phyloP scores from a whole-genome alignment of 2,113 vertebrate species.

The Myanophis thanlyinensis region DNA sequence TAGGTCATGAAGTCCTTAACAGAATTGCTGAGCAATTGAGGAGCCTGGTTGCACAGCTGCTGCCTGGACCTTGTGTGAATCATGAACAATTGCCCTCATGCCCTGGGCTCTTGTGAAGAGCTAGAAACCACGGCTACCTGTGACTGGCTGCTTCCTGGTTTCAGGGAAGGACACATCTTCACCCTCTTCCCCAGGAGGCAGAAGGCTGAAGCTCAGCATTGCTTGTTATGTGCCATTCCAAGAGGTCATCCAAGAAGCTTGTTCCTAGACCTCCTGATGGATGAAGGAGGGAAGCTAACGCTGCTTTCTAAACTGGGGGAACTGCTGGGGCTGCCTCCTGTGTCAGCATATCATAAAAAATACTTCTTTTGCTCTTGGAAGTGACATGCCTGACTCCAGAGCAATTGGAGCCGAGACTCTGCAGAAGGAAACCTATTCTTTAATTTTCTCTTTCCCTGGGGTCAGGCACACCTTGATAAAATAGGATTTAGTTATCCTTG shows the following conservation, averaged over 20 bases:
- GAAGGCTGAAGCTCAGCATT: no score
- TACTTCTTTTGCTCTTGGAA: conserved; percentile 1
- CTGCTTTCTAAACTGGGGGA: neutral
- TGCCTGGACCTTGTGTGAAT: neutral
- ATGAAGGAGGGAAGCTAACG: neutral
- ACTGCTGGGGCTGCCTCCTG: neutral
- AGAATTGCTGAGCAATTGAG: neutral
- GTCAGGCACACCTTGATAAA: neutral
- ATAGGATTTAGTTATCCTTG: neutral
- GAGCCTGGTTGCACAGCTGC: neutral
- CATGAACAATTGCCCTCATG: neutral
- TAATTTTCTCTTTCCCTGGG: neutral
- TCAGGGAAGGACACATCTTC: neutral
- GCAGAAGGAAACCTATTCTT: no score
- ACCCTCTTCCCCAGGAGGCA: neutral
- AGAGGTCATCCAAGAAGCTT: neutral
- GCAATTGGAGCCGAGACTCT: no score
- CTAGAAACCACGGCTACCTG: neutral
- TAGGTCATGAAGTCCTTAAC: neutral
- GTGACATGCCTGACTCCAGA: neutral
- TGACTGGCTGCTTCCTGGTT: neutral
- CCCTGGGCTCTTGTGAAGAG: neutral
- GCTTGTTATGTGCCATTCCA: neutral
- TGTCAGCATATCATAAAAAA: neutral
- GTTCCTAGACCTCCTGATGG: neutral